Evolutionary conservation across 2,888 invertebrate species (phyloP).

Genomic region (Lydus trimaculatus): DNA sequence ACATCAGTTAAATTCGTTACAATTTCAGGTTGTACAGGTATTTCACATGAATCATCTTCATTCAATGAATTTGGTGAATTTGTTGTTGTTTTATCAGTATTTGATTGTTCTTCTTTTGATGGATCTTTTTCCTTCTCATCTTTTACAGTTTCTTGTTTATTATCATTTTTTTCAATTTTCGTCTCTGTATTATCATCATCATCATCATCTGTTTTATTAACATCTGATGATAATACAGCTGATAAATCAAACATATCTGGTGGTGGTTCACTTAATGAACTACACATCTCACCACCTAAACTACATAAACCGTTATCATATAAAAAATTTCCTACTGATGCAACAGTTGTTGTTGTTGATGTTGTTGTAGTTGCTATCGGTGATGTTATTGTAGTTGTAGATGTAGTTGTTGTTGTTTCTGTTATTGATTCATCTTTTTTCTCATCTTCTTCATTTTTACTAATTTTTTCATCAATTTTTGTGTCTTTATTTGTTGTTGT

Average conservation of each 20-base stretch:
- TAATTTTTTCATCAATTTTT: not conserved
- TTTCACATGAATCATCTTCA: slow-evolving; percentile 55
- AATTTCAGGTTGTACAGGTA: slow-evolving; percentile 57
- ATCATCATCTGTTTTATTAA: too few relatives aligned
- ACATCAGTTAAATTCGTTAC: slow-evolving; percentile 41
- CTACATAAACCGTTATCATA: slow-evolving; percentile 52
- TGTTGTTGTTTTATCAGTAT: slow-evolving; percentile 37
- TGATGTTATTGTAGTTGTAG: slow-evolving; percentile 7
- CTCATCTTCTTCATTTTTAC: not conserved
- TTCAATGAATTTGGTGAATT: slow-evolving; percentile 46
- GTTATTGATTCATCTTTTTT: not conserved
- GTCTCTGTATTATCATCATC: slow-evolving; percentile 2
- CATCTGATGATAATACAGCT: slow-evolving; percentile 20
- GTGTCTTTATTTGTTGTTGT: not conserved
- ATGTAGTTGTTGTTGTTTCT: not conserved
- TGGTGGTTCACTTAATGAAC: slow-evolving; percentile 59
- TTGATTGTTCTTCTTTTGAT: slow-evolving; percentile 24
- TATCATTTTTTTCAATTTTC: slow-evolving; percentile 11
- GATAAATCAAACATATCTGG: slow-evolving; percentile 59
- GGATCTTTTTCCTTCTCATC: slow-evolving; percentile 5
- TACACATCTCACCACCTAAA: slow-evolving; percentile 57
- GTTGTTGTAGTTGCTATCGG: not conserved
- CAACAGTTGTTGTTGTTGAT: slow-evolving; percentile 2
- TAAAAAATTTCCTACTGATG: slow-evolving; percentile 24
- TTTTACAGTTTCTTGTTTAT: slow-evolving; percentile 9